phyloP scores from a whole-genome alignment of 2,113 vertebrate genomes.

The Limnothrissa miodon region DNA sequence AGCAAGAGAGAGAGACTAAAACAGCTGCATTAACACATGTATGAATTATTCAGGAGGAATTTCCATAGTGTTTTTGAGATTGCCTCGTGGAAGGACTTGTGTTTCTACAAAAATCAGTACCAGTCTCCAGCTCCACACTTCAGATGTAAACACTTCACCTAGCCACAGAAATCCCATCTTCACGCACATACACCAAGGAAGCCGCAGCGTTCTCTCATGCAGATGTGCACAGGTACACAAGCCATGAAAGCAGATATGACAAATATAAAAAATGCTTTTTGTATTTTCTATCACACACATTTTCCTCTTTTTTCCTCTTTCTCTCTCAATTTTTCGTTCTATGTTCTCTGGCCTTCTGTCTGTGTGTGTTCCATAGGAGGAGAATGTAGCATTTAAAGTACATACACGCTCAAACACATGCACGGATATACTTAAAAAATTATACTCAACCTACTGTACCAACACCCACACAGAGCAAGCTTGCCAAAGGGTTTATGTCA shows the following conservation, averaged over 20 bases:
- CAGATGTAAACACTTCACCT: conserved; percentile 15
- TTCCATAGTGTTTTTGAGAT: conserved; percentile 30
- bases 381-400: background rate
- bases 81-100: conserved; percentile 27
- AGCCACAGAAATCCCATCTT: background rate
- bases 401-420: background rate
- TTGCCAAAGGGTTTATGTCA: background rate
- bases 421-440: background rate
- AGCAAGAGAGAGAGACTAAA: background rate
- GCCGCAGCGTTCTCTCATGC: background rate
- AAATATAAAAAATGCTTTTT: background rate
- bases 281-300: background rate
- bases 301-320: background rate
- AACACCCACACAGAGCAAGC: background rate
- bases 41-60: conserved; percentile 45
- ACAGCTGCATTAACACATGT: conserved; percentile 24
- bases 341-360: background rate
- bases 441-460: background rate
- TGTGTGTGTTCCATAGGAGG: background rate
- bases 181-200: background rate
- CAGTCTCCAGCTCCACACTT: conserved; percentile 28
- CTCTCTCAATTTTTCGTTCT: background rate
- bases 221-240: background rate
- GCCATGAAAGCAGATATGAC: background rate
- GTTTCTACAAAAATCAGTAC: conserved; percentile 37